These are phyloP conservation scores for Autographa gamma DNA, from an alignment of 2,888 invertebrate genomes.

Conservation along the genomic window DNA sequence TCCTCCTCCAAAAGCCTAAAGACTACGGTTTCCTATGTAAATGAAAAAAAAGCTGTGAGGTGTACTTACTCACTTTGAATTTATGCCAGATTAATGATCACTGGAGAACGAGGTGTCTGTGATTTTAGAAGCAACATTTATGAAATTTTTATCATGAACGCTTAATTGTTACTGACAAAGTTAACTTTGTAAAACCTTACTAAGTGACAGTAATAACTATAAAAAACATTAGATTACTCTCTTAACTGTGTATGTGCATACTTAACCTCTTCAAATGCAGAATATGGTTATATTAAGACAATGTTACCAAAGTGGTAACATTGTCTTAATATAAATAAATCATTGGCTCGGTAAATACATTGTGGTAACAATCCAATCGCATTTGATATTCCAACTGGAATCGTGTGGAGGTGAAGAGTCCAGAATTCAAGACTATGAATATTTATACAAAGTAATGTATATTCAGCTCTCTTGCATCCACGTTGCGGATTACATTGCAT, in stretches of 20 bases:
- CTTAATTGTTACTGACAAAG: background rate
- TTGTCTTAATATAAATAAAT: too few relatives aligned
- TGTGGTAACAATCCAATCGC: constrained; percentile 51
- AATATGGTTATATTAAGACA: constrained; percentile 17
- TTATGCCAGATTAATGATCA: too few relatives aligned
- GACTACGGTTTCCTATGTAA: too few relatives aligned
- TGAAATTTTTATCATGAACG: background rate
- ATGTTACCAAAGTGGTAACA: constrained; percentile 40
- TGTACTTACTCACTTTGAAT: too few relatives aligned
- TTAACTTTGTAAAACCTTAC: background rate
- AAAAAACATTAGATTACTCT: background rate
- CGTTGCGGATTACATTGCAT: constrained; percentile 49
- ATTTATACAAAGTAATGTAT: constrained; percentile 49
- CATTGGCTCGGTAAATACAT: constrained; percentile 46
- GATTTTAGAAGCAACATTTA: background rate
- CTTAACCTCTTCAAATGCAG: constrained; percentile 4
- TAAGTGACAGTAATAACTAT: background rate
- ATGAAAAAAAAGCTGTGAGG: too few relatives aligned
- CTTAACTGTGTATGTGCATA: background rate
- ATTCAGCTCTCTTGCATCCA: constrained; percentile 32
- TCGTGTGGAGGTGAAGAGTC: constrained; percentile 53
- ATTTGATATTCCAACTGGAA: constrained; percentile 54
- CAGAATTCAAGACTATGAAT: constrained; percentile 58
- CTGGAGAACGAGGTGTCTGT: too few relatives aligned
- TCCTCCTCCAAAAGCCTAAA: too few relatives aligned